Percentiles rank a stretch among this genome's conserved stretches.
Conservation (phyloP, 2,888 invertebrate species). For the Drosophila parthenogenetica region DNA sequence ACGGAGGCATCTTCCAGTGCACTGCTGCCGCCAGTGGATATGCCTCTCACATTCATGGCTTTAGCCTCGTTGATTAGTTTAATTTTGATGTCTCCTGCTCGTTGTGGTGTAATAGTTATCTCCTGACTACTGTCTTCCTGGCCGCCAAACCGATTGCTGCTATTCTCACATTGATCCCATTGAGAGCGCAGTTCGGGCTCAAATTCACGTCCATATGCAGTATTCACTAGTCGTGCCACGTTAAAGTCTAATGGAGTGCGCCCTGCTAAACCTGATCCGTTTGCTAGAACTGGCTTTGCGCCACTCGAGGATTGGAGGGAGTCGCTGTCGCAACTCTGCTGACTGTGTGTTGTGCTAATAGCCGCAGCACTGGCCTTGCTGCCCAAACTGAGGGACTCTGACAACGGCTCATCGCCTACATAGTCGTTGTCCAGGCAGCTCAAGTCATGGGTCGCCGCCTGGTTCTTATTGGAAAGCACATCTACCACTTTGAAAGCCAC, state of each 20-base stretch:
- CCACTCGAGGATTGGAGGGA: conserved; percentile 83
- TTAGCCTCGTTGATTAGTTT: conserved; percentile 84
- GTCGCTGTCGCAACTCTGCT: conserved; percentile 83
- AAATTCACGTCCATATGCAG: conserved; percentile 83
- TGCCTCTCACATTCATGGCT: conserved; percentile 84
- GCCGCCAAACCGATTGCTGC: conserved; percentile 27
- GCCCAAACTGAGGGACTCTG: conserved; percentile 77
- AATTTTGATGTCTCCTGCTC: conserved; percentile 83
- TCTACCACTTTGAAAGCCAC: conserved; percentile 87
- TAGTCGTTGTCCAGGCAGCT: conserved; percentile 71
- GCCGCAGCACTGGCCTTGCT: conserved; percentile 80
- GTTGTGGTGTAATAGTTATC: conserved; percentile 87
- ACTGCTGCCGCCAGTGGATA: conserved; percentile 58
- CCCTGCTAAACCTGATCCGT: conserved; percentile 68
- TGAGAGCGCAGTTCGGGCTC: conserved; percentile 83
- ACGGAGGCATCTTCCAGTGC: conserved; percentile 75
- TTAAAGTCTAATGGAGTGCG: conserved; percentile 83
- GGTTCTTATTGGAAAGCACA: conserved; percentile 66
- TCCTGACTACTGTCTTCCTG: conserved; percentile 85
- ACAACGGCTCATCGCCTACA: conserved; percentile 75
- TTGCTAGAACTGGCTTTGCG: conserved; percentile 48
- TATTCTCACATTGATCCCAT: conserved; percentile 80
- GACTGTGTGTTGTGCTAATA: conserved; percentile 76
- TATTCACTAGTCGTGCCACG: conserved; percentile 83
- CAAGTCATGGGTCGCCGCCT: conserved; percentile 51